Conservation (phyloP, 2,797 vertebrate genomes). For the Apodemus agrarius region DNA sequence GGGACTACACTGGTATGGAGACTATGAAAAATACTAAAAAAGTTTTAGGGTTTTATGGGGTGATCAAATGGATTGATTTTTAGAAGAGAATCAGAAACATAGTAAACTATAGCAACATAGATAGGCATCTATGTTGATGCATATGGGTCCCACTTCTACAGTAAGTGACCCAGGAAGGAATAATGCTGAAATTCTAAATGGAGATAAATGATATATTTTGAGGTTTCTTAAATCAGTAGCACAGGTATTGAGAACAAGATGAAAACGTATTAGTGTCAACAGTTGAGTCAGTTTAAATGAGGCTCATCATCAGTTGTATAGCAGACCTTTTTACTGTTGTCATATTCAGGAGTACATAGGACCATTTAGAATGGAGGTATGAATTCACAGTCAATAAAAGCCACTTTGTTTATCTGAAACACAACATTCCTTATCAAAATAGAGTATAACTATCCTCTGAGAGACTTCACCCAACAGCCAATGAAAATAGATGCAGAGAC, state of each 20-base stretch:
- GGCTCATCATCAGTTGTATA: neutral
- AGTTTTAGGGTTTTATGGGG: neutral
- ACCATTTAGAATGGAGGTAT: neutral
- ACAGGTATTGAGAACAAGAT: neutral
- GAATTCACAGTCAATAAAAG: neutral
- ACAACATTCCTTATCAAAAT: neutral
- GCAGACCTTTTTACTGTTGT: neutral
- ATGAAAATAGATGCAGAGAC: too few species aligned
- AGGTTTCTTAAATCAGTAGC: too few species aligned
- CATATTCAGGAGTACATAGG: too few species aligned
- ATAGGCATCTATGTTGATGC: neutral
- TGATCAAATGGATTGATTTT: neutral
- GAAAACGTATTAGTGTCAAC: neutral
- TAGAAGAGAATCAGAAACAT: neutral
- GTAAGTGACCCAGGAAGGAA: neutral
- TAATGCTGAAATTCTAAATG: neutral
- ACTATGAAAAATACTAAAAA: neutral
- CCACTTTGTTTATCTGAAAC: neutral
- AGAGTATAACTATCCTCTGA: too few species aligned
- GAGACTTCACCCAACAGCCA: too few species aligned
- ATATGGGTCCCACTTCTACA: neutral
- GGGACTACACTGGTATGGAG: neutral
- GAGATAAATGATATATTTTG: neutral
- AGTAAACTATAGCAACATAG: neutral
- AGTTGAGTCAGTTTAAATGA: too few species aligned